Evolutionary conservation across 2,797 vertebrate genomes (phyloP), one percentile per base, ranked within the genome.

Genomic region (Schizopygopsis malacanthus): DNA sequence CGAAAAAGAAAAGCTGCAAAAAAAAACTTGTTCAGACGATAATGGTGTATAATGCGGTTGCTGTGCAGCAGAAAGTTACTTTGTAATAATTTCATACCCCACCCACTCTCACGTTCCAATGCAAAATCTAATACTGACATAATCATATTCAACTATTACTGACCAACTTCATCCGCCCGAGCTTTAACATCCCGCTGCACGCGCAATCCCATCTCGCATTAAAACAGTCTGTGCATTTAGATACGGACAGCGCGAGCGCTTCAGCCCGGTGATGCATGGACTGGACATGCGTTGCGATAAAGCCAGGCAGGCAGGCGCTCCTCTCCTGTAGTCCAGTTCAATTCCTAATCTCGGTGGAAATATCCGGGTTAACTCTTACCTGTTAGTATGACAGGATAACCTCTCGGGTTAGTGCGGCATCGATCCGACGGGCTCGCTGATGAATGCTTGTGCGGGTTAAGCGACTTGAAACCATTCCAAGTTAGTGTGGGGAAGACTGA

Each of bases 381-480:
- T 98, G 97, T 94, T 94, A 93, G 94, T 94, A 93, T 95, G 95
- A 94, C 96, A 92, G 93, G 90, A 93, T 93, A 92, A 94, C 94
- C 92, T 93, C 94, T 90, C 92, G 93, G 95, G 93, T 96, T 96
- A 96, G 91, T 93, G 96, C 86, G 93, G 92, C 96, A 97, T 98
- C 96, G 96, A 96, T 97, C 95, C 96, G 93, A 88, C 89, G 94
- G 92, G 94, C 92, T 94, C 90, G 95, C 94, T 92, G 95, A 94
- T 94, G 96, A 95, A 95, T 90, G 95, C 93, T 95, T 93, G 92
- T 94, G 91, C 89, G 93, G 95, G 95, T 95, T 95, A 96, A 95
- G 96, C 93, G 94, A 95, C 96, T 94, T 96, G 97, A 98, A 97
- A 98, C 94, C 97, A 97, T 96, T 97, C 97, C 97, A 96, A 98